A percentile compares a stretch with the other conserved stretches of the same genome.
Conservation (phyloP, 2,113 vertebrate genomes). For the Lethenteron reissneri region DNA sequence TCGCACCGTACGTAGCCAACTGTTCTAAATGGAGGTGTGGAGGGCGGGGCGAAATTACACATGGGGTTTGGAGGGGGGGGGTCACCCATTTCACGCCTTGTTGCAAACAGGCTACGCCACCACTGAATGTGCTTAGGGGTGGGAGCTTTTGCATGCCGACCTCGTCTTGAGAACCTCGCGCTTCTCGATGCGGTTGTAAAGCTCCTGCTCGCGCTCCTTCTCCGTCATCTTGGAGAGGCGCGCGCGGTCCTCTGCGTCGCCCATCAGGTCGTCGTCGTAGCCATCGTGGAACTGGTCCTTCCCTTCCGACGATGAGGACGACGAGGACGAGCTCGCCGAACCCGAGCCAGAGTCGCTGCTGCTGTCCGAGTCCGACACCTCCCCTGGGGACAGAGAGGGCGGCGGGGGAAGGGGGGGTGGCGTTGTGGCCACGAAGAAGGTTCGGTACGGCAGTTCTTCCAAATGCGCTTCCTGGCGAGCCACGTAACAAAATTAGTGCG, state of each 20-base stretch:
- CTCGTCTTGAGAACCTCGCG: conserved; percentile 90
- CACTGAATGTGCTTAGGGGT: too few relatives aligned
- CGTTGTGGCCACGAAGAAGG: too few relatives aligned
- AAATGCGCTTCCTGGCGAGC: too few relatives aligned
- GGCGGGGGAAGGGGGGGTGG: not conserved
- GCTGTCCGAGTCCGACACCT: conserved; percentile 72
- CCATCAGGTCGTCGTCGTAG: conserved; percentile 92
- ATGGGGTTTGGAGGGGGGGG: too few relatives aligned
- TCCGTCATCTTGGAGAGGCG: conserved; percentile 94
- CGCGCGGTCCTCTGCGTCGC: conserved; percentile 79
- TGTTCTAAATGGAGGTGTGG: too few relatives aligned
- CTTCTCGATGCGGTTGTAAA: conserved; percentile 94
- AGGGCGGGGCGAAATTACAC: too few relatives aligned
- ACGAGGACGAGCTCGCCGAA: conserved; percentile 81
- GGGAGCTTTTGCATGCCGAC: conserved; percentile 18
- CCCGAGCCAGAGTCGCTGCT: conserved; percentile 69
- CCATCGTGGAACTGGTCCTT: conserved; percentile 89
- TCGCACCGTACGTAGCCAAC: too few relatives aligned
- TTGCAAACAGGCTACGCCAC: too few relatives aligned
- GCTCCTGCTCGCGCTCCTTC: conserved; percentile 85
- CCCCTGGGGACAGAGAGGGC: conserved; percentile 29
- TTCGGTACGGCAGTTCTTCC: too few relatives aligned
- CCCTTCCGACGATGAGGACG: conserved; percentile 81
- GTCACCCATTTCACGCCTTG: too few relatives aligned
- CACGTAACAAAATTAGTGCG: too few relatives aligned